Base-by-base conservation (phyloP, 2,888 invertebrate genomes). In the Didymodactylos carnosus region DNA sequence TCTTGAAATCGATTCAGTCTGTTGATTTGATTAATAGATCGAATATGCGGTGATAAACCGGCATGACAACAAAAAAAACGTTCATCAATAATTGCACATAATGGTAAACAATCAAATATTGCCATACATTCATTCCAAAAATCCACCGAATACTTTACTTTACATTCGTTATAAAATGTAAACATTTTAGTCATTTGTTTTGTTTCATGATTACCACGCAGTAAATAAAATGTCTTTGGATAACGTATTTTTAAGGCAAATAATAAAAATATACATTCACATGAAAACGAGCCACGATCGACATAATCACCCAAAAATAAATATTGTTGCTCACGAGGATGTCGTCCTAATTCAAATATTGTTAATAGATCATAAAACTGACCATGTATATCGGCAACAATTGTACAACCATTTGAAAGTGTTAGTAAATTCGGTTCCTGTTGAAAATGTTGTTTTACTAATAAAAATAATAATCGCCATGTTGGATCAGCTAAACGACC, bases 231-330 rank as follows among this genome's bases (percentile, higher is more conserved):
- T 43, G 27, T 51, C 4, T 23, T 23, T 19, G 73, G 73, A 53
- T 53, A 71, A 11, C 4, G 10, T 8, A 73, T 51, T 71, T 73
- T 73, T 25, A 73, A 27, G 13, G 71, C 71, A 51, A 41, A 70
- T 7, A 73, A 40, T 23, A 70, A 53, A 70, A 70, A 71, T 14
- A 73, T 25, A 41, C 73, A 73, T 25, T 73, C 73, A 39, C 70
- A 71, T 16, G 70, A 46, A 23, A 73, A 73, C 11, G 51, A 23
- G 41, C 73, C 73, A 25, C 73, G 43, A 29, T 73, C 73, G 23
- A 73, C 73, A 73, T 70, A 73, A 35, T 73, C 73, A 41, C 73
- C 73, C 40, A 73, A 39, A 46, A 73, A 73, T 10, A 73, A 27
- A 49, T 73, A 73, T 27, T 40, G 27, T 46, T 35, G 40, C 13